Base-by-base conservation (phyloP, 2,888 invertebrate genomes). In the Laothoe populi region DNA sequence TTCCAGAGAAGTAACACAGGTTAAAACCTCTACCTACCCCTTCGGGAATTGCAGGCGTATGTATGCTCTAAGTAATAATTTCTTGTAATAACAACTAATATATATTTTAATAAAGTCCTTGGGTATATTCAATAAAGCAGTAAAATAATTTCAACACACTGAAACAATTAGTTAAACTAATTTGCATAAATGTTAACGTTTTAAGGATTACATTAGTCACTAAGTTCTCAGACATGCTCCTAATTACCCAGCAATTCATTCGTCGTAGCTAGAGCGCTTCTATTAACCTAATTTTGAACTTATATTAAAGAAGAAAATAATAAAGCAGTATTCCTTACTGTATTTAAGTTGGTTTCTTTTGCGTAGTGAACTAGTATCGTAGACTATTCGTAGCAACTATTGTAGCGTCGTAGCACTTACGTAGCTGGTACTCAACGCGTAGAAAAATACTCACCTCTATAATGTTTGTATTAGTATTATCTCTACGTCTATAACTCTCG, bases 241-340 rank as follows among this genome's bases (percentile, higher is more conserved):
- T 58, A 58, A 58, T 58, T 44, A 58, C 16, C 40, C 24, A 42
- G 24, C 58, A 42, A 58, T 58, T 26, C 26, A 8, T 42, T 58
- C 40, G 35, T 24, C n/a, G 8, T 19, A 19, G 19, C 31, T 10
- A 11, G 10, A 53, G 53, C 19, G 53, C 53, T 53, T 4, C 31
- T 35, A 19, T 35, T 53, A 53, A 53, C 53, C 53, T 31, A 53
- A 53, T 35, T 53, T 35, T 19, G 19, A 53, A 35, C 35, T 11
- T 53, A 35, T 49, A 53, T 53, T 19, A 35, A 3, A 53, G 11
- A 35, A 35, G 35, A 53, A 24, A 31, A 35, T 11, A 0, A 19
- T 53, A 31, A 35, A 11, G 16, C 19, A 19, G 13, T 26, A 35
- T 46, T 46, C 13, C 19, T 53, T 31, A 2, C 49, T 11, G 19